These are phyloP conservation scores for Pyrrhosoma nymphula DNA, from an alignment of 2,888 invertebrate species.

Conservation along the genomic window DNA sequence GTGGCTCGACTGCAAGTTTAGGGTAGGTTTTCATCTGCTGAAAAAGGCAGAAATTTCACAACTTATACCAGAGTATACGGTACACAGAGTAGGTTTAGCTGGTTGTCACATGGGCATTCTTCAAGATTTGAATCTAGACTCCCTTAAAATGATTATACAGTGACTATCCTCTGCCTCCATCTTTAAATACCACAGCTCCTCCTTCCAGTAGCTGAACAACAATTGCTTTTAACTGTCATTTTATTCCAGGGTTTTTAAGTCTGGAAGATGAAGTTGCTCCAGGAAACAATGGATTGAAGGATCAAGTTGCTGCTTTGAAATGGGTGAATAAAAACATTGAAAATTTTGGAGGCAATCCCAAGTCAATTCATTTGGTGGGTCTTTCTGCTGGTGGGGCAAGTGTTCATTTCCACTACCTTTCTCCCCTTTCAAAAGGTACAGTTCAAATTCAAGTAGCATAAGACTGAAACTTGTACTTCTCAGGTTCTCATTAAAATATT, in stretches of 20 bases:
- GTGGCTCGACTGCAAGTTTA: too few relatives aligned
- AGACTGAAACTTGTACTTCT: neutral
- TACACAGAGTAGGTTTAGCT: too few relatives aligned
- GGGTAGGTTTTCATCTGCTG: too few relatives aligned
- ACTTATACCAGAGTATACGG: too few relatives aligned
- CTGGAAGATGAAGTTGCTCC: conserved; percentile 69
- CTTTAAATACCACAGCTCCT: too few relatives aligned
- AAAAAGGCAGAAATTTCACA: too few relatives aligned
- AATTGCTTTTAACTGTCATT: neutral
- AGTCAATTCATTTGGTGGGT: conserved; percentile 75
- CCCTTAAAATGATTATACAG: too few relatives aligned
- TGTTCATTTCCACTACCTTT: conserved; percentile 75
- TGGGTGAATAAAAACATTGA: conserved; percentile 71
- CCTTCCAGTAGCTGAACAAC: too few relatives aligned
- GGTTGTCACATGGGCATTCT: too few relatives aligned
- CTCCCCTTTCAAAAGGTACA: conserved; percentile 74
- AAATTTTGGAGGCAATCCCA: conserved; percentile 71
- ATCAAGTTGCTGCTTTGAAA: conserved; percentile 70
- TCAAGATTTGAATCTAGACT: too few relatives aligned
- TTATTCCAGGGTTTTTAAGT: conserved; percentile 69
- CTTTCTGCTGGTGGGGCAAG: conserved; percentile 76
- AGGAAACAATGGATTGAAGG: conserved; percentile 71
- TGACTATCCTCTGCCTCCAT: too few relatives aligned
- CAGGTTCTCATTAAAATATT: neutral
- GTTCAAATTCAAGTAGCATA: conserved; percentile 71